These are phyloP conservation scores for Chlorodrepanis virens DNA, from an alignment of 2,113 vertebrate species.

Conservation along the genomic window DNA sequence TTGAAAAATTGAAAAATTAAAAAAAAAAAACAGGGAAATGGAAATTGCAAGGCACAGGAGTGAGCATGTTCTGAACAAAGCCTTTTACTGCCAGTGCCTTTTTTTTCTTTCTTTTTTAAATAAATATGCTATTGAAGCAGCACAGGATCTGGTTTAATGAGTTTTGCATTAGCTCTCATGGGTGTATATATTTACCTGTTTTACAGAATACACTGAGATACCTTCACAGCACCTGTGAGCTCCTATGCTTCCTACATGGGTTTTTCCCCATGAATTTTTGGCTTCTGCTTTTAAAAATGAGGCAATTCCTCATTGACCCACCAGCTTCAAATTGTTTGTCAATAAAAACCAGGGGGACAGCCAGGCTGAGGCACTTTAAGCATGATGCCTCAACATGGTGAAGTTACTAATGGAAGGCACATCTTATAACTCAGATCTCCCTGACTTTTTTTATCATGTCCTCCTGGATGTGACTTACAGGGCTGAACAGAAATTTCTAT, in stretches of 20 bases:
- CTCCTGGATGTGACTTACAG: not conserved
- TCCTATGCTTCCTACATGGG: not conserved
- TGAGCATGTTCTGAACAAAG: not conserved
- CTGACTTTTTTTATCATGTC: not conserved
- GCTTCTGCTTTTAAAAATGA: not conserved
- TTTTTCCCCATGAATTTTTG: not conserved
- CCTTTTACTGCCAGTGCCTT: not conserved
- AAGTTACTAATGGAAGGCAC: not conserved
- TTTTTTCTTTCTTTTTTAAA: not conserved
- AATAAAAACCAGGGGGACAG: not conserved
- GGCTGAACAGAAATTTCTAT: not conserved
- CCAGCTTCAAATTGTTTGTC: not conserved
- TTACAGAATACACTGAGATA: not conserved
- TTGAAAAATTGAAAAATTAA: not conserved
- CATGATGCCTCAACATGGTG: fast-evolving
- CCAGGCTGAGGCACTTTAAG: not conserved
- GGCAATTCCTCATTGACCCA: not conserved
- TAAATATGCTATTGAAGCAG: not conserved
- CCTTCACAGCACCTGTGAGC: not conserved
- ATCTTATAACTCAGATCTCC: not conserved
- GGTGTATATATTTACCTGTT: not conserved
- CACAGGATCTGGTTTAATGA: not conserved
- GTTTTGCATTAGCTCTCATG: not conserved
- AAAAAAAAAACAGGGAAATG: not conserved
- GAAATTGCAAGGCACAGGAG: not conserved